Percentiles rank a stretch among this genome's conserved stretches.
Evolutionary conservation across 35 echinoderm and acorn worm genomes (phyloP).

Genomic region (Ophiothrix spiculata): DNA sequence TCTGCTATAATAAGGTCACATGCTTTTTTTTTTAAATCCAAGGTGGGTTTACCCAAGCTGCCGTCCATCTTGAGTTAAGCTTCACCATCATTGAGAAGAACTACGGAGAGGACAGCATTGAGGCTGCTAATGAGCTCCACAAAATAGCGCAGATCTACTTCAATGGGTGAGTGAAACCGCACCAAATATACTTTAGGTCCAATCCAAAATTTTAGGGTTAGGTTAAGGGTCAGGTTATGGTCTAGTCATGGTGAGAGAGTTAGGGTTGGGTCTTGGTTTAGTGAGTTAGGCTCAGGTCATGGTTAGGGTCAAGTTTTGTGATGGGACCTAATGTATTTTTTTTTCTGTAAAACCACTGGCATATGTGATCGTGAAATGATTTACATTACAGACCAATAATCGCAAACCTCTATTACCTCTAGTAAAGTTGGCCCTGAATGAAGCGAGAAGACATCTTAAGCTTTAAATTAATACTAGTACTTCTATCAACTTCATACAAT

Average conservation of each 20-base stretch:
- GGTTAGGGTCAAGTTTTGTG: background rate
- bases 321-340: background rate
- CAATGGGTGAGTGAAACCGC: constrained; percentile 67
- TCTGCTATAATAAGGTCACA: background rate
- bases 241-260: background rate
- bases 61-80: constrained; percentile 34
- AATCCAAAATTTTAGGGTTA: background rate
- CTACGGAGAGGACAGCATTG: constrained; percentile 65
- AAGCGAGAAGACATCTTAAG: no score
- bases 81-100: constrained; percentile 35
- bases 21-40: background rate
- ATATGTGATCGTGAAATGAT: no score
- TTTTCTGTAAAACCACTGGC: background rate
- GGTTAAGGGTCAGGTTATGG: background rate
- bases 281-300: background rate
- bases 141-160: constrained; percentile 86
- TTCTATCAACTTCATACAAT: no score
- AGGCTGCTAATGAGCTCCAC: constrained; percentile 68
- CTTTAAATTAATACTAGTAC: no score
- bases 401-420: no score
- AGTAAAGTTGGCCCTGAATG: no score
- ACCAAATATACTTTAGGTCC: background rate
- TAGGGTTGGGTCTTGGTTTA: background rate
- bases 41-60: constrained; percentile 68
- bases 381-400: no score